Evolutionary conservation across 2,888 invertebrate species (phyloP).

Genomic region (Caenorhabditis sp.): DNA sequence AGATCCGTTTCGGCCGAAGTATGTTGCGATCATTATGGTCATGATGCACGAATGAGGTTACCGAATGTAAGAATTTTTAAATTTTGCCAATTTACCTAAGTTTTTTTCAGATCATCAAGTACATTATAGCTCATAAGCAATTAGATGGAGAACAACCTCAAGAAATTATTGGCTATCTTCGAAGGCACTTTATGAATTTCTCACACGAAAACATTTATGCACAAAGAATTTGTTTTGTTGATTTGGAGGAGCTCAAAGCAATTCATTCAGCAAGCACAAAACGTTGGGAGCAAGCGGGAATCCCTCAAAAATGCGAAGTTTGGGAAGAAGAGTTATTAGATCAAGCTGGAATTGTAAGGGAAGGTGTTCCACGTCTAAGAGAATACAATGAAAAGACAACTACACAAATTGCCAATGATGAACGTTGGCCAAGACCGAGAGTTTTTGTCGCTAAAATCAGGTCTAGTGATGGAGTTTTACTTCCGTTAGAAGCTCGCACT

Average conservation of each 20-base stretch:
- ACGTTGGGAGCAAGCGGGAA: slow-evolving; percentile 42
- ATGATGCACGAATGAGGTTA: slow-evolving; percentile 54
- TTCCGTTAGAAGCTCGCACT: slow-evolving; percentile 18
- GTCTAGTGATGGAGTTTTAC: slow-evolving; percentile 28
- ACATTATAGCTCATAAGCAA: slow-evolving; percentile 51
- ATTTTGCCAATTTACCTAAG: not conserved
- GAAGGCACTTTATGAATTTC: slow-evolving; percentile 41
- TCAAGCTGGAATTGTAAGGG: slow-evolving; percentile 39
- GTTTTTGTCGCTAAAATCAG: slow-evolving; percentile 46
- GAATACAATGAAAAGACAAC: slow-evolving; percentile 32
- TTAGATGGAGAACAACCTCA: slow-evolving; percentile 25
- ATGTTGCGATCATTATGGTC: slow-evolving; percentile 59
- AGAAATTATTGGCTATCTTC: slow-evolving; percentile 41
- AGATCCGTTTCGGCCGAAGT: slow-evolving; percentile 45
- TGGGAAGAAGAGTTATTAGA: slow-evolving; percentile 59
- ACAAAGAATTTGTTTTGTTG: slow-evolving; percentile 49
- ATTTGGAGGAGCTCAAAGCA: slow-evolving; percentile 47
- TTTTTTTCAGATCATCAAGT: slow-evolving; percentile 44
- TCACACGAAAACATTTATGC: slow-evolving; percentile 48
- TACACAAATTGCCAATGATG: slow-evolving; percentile 40
- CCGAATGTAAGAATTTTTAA: slow-evolving; percentile 32
- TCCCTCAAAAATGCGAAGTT: slow-evolving; percentile 40
- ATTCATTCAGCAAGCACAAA: slow-evolving; percentile 38
- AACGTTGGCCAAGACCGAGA: slow-evolving; percentile 46
- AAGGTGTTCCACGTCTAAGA: slow-evolving; percentile 24